Percentiles rank a stretch among this genome's conserved stretches.
Evolutionary conservation across 1,140 invertebrate genomes (phyloP).

Genomic region (Elysia chlorotica): DNA sequence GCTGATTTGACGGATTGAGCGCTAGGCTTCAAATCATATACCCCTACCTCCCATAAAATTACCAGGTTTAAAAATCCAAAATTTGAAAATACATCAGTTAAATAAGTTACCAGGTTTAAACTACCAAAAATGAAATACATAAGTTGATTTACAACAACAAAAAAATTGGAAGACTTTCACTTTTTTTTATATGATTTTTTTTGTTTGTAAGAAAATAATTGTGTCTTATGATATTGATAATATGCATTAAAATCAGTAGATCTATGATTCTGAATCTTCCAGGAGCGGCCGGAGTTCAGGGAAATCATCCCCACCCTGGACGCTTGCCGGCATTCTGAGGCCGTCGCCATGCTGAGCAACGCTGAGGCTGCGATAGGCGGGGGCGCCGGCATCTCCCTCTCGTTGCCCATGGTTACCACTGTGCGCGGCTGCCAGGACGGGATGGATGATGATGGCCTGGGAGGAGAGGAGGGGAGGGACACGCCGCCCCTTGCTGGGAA

Average conservation of each 20-base stretch:
- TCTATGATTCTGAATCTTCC: neutral
- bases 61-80: too few species aligned
- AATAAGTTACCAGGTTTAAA: too few species aligned
- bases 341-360: slow-evolving; percentile 49
- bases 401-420: slow-evolving; percentile 42
- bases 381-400: slow-evolving; percentile 27
- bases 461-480: slow-evolving; percentile 38
- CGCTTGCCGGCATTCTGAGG: slow-evolving; percentile 50
- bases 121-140: too few species aligned
- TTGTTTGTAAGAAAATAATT: neutral
- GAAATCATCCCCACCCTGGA: slow-evolving; percentile 60
- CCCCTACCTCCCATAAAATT: too few species aligned
- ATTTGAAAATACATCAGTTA: too few species aligned
- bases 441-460: slow-evolving; percentile 40
- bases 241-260: neutral
- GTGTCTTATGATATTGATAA: neutral
- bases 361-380: slow-evolving; percentile 24
- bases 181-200: neutral
- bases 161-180: neutral
- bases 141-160: too few species aligned
- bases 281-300: slow-evolving; percentile 60
- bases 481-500: slow-evolving; percentile 53
- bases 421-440: too few species aligned
- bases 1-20: too few species aligned
- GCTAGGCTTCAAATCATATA: too few species aligned